phyloP scores from a whole-genome alignment of 1,140 invertebrate genomes.

The Lepidostoma basale region DNA sequence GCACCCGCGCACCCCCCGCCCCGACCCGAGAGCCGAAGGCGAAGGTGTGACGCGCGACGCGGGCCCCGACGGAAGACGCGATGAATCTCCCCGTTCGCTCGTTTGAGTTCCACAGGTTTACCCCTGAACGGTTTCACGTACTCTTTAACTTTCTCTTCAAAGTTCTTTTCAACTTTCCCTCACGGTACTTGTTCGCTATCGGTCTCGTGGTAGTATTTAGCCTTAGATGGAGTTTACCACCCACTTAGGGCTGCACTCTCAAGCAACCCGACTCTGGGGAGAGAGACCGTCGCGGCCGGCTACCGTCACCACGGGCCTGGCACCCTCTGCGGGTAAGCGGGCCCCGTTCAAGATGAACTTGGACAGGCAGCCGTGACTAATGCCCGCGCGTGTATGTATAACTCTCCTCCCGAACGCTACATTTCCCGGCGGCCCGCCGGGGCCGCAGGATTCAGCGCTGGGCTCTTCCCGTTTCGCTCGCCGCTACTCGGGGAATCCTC shows the following conservation, averaged over 20 bases:
- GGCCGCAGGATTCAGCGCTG: slow-evolving; percentile 64
- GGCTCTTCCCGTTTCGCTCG: slow-evolving; percentile 83
- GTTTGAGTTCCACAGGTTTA: slow-evolving; percentile 70
- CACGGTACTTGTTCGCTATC: slow-evolving; percentile 91
- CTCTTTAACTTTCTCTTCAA: slow-evolving; percentile 89
- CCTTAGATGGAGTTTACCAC: slow-evolving; percentile 86
- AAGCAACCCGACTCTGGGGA: slow-evolving; percentile 83
- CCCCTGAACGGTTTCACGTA: slow-evolving; percentile 80
- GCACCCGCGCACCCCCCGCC: slow-evolving; percentile 48
- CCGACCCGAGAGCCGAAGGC: slow-evolving; percentile 44
- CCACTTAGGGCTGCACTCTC: slow-evolving; percentile 83
- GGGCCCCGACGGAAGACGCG: slow-evolving; percentile 50
- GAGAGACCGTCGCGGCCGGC: slow-evolving; percentile 61
- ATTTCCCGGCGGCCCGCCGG: slow-evolving; percentile 62
- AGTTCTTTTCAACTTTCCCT: slow-evolving; percentile 91
- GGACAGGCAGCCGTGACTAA: slow-evolving; percentile 53
- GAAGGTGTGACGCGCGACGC: slow-evolving; percentile 48
- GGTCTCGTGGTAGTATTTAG: slow-evolving; percentile 84
- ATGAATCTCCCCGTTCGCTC: slow-evolving; percentile 64
- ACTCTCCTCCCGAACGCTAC: slow-evolving; percentile 69
- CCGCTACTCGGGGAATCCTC: slow-evolving; percentile 86
- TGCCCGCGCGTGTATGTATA: slow-evolving; percentile 41
- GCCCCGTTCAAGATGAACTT: slow-evolving; percentile 75
- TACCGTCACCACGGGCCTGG: slow-evolving; percentile 68
- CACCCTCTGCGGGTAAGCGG: slow-evolving; percentile 73